Evolutionary conservation across 2,797 vertebrate genomes (phyloP), one percentile per base, ranked within the genome.

Genomic region (Streptopelia turtur): DNA sequence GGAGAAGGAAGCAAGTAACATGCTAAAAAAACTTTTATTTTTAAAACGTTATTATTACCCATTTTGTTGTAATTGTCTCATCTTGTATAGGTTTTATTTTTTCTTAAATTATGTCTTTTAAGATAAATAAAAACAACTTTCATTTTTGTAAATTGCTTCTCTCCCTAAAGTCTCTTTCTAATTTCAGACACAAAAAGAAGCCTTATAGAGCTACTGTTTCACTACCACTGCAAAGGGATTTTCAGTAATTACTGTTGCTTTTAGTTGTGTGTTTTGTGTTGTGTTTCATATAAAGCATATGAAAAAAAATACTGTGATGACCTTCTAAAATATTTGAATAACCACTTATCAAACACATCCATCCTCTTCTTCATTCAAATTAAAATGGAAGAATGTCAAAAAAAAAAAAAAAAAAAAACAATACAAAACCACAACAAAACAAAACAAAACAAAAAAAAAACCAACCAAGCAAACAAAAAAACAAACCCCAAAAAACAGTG

Each of bases 361-460:
- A 33, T 33, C 13, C 11, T 50, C 15, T 25, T 68, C 21, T 66
- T 61, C 23, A 64, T 78, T 70, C 55, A 71, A 35, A 64, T 33
- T 65, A 81, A 74, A 91, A 65, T 25, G 10, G 30, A 68, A 50
- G 21, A 70, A 65, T 70, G 4, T 33, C 18, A n/a, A n/a, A n/a
- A n/a, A n/a, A 39, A n/a, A 45, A 70, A 43, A 3, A 52, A 27
- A 11, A 16, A 65, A 30, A 3, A 52, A 27, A 12, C 1, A 12
- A 68, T 27, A 4, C 0, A 1, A 11, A 13, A 47, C 21, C 33
- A 37, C 35, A 37, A 37, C 20, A 9, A 45, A 0, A 1, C 9
- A 13, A 47, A 22, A 43, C 21, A 11, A 45, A 37, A 41, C 5
- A 30, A 37, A 37, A 2, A 16, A 56, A 60, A 17, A 41, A 41